These are phyloP conservation scores for Phragmatobia fuliginosa DNA, from an alignment of 2,888 invertebrate species.

Conservation along the genomic window DNA sequence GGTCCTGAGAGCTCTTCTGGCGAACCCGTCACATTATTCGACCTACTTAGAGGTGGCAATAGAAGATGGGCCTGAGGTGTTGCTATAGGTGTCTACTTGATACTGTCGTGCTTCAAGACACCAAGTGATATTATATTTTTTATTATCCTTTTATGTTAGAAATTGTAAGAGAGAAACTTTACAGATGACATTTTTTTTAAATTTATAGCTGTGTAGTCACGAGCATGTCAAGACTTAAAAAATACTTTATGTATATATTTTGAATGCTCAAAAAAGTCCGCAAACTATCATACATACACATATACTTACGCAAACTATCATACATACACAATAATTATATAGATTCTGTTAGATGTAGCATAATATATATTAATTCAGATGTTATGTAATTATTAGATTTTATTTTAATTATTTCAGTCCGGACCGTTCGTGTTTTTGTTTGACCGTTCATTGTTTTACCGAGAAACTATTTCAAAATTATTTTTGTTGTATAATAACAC, in stretches of 20 bases:
- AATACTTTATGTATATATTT: background rate
- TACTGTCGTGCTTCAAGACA: conserved; percentile 58
- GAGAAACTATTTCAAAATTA: background rate
- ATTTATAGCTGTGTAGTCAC: background rate
- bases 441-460: background rate
- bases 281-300: no score
- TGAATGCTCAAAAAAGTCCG: no score
- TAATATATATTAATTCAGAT: background rate
- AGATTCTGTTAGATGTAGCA: no score
- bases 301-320: no score
- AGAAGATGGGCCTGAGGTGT: conserved; percentile 73
- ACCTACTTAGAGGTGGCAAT: conserved; percentile 80
- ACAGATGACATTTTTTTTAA: conserved; percentile 18
- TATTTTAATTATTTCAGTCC: background rate
- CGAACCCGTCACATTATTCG: conserved; percentile 82
- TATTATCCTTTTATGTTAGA: conserved; percentile 45
- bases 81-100: conserved; percentile 66
- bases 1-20: conserved; percentile 75
- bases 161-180: conserved; percentile 39
- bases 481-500: background rate
- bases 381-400: background rate
- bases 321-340: no score
- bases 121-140: conserved; percentile 50
- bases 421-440: background rate
- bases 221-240: background rate